Conservation (phyloP, 1,140 invertebrate genomes). For the Drosophila kikkawai region DNA sequence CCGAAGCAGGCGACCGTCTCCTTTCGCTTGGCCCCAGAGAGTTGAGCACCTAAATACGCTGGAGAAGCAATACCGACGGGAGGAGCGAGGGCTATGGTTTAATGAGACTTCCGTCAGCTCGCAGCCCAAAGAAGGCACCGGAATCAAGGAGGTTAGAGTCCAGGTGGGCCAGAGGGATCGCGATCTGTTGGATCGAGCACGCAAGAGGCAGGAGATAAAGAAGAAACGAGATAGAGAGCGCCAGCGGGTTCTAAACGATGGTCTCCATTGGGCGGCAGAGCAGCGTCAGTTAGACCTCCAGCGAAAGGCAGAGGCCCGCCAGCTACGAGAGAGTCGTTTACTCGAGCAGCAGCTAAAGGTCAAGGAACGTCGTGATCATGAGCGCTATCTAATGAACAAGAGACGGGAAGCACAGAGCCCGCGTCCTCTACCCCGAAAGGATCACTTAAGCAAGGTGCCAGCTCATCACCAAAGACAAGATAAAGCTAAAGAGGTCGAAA, state of each 20-base stretch:
- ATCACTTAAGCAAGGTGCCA: neutral
- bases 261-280: neutral
- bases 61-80: constrained; percentile 10
- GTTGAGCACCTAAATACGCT: constrained; percentile 3
- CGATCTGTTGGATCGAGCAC: neutral
- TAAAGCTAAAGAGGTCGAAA: too few species aligned
- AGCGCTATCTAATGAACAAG: constrained; percentile 2
- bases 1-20: neutral
- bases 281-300: neutral
- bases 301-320: neutral
- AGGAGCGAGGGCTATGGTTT: constrained; percentile 5
- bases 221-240: neutral
- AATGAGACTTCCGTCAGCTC: neutral
- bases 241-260: neutral
- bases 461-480: neutral
- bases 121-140: too few species aligned
- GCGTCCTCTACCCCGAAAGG: too few species aligned
- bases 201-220: neutral
- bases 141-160: neutral
- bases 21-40: constrained; percentile 12
- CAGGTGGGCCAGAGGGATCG: neutral
- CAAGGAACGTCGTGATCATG: constrained; percentile 26
- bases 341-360: constrained; percentile 13
- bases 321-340: neutral
- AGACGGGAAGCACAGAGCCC: neutral